A percentile compares a stretch with the other conserved stretches of the same genome.
Evolutionary conservation across 1,140 invertebrate species (phyloP).

Genomic region (Drosophila willistoni): DNA sequence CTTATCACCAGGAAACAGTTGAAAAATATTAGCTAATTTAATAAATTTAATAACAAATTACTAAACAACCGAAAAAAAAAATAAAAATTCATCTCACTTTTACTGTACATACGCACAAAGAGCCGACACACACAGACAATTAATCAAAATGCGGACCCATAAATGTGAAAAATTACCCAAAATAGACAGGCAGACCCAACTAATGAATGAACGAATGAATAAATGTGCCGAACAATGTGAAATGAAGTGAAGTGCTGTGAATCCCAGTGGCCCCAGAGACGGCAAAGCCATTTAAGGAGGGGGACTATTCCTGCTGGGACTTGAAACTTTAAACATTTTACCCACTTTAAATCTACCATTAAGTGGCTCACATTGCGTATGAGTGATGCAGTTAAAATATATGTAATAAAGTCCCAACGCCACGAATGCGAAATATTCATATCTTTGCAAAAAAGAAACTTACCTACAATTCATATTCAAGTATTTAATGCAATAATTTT

Average conservation of each 20-base stretch:
- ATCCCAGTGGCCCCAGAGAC: conserved; percentile 18
- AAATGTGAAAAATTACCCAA: conserved; percentile 70
- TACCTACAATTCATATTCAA: conserved; percentile 19
- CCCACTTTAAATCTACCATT: background rate
- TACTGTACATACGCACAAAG: conserved; percentile 26
- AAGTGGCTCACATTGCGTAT: conserved; percentile 55
- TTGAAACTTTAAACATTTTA: background rate
- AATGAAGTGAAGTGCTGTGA: conserved; percentile 35
- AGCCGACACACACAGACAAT: conserved; percentile 42
- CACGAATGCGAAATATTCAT: conserved; percentile 11
- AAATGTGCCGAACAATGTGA: conserved; percentile 35
- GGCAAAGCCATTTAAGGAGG: background rate
- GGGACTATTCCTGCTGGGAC: conserved; percentile 3
- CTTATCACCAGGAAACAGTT: conserved; percentile 1
- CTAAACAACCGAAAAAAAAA: conserved; percentile 20
- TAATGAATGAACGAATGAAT: conserved; percentile 69
- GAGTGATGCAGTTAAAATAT: conserved; percentile 33
- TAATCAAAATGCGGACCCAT: conserved; percentile 62
- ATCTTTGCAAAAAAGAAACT: conserved; percentile 20
- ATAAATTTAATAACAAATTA: conserved; percentile 8
- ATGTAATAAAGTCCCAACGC: conserved; percentile 15
- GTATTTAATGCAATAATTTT: conserved; percentile 24
- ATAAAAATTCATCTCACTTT: background rate
- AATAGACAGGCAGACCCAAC: conserved; percentile 46
- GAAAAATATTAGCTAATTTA: conserved; percentile 1